phyloP scores from a whole-genome alignment of 2,888 invertebrate genomes.

The Beris morrisii region DNA sequence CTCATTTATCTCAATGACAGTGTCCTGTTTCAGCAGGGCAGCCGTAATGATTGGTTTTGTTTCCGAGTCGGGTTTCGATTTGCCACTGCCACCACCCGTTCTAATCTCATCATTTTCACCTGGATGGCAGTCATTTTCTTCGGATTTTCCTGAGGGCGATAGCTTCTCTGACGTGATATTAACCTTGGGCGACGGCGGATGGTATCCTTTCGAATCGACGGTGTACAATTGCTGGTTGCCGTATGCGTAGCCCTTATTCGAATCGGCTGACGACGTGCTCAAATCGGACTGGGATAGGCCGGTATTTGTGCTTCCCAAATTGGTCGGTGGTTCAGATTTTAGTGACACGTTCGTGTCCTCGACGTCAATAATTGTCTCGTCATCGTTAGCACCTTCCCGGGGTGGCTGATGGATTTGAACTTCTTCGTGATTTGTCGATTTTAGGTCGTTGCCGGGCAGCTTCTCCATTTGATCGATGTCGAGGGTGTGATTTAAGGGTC shows the following conservation, averaged over 20 bases:
- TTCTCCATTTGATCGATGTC: constrained; percentile 53
- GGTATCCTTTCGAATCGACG: constrained; percentile 71
- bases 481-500: constrained; percentile 49
- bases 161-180: constrained; percentile 43
- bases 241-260: constrained; percentile 76
- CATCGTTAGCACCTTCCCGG: constrained; percentile 41
- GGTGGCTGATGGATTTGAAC: constrained; percentile 56
- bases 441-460: constrained; percentile 22
- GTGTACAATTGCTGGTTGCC: constrained; percentile 79
- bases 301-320: constrained; percentile 65
- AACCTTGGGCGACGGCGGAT: constrained; percentile 52
- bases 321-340: constrained; percentile 42
- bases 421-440: constrained; percentile 49
- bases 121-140: constrained; percentile 33
- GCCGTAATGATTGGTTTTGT: constrained; percentile 69
- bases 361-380: constrained; percentile 43
- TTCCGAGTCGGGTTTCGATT: constrained; percentile 50
- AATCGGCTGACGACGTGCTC: constrained; percentile 71
- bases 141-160: constrained; percentile 35
- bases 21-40: constrained; percentile 68
- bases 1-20: constrained; percentile 52
- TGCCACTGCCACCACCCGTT: constrained; percentile 18
- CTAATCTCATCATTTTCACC: constrained; percentile 16
- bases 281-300: constrained; percentile 82
- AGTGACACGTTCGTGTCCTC: constrained; percentile 44